phyloP scores from a whole-genome alignment of 2,888 invertebrate species.

The Nomada fucata region DNA sequence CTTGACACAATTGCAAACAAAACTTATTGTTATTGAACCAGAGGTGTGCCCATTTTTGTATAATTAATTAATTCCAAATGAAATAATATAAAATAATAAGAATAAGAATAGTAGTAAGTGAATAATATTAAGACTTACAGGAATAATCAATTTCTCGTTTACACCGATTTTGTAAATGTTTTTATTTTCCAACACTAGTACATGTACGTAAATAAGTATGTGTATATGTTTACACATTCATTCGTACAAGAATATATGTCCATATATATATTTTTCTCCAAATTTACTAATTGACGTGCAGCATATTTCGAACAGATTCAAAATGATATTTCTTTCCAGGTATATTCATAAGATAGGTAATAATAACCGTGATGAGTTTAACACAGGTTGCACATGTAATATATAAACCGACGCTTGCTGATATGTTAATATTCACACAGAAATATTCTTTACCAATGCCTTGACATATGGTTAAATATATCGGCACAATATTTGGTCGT shows the following conservation, averaged over 20 bases:
- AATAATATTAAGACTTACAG: constrained; percentile 39
- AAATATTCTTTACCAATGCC: constrained; percentile 29
- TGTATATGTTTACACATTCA: constrained; percentile 56
- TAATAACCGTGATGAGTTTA: constrained; percentile 51
- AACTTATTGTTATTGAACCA: background rate
- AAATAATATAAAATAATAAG: background rate
- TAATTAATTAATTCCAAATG: background rate
- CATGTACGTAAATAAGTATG: constrained; percentile 46
- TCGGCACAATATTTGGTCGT: constrained; percentile 14
- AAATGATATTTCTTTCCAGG: constrained; percentile 34
- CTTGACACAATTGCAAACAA: background rate
- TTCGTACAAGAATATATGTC: constrained; percentile 14
- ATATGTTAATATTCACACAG: constrained; percentile 48
- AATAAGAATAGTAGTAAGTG: background rate
- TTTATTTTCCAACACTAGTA: constrained; percentile 42
- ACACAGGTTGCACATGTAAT: constrained; percentile 66
- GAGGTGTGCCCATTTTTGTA: background rate
- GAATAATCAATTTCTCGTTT: constrained; percentile 7
- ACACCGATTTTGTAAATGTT: constrained; percentile 31
- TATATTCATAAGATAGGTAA: constrained; percentile 27
- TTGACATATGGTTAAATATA: constrained; percentile 33
- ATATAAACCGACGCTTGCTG: constrained; percentile 66
- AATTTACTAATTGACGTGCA: constrained; percentile 22
- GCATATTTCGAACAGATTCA: constrained; percentile 23
- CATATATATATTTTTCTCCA: constrained; percentile 21